Evolutionary conservation across 2,888 invertebrate species (phyloP), one percentile per base, ranked within the genome.

Genomic region (Balanococcus diminutus): DNA sequence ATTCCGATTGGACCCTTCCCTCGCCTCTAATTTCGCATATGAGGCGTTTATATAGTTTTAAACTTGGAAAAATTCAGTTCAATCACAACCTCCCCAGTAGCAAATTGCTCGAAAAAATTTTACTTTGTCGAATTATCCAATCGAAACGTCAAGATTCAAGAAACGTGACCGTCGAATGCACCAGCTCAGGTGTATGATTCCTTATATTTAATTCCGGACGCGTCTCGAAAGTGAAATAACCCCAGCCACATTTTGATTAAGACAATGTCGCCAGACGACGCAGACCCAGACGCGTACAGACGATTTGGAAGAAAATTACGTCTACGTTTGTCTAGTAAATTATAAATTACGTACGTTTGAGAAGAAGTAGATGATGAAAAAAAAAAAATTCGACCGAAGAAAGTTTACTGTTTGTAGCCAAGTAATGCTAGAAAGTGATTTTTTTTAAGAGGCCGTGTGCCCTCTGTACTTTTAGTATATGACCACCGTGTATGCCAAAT

Each of bases 401-500:
- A 56, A 56, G 19, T 56, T n/a, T 11, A 11, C 1, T 42, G 42
- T 42, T 22, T 22, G 46, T 16, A 56, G 56, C 56, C 56, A 56
- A 56, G 56, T 56, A 42, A 42, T 42, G 42, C 42, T 42, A 42
- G 42, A 42, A 42, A 42, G 42, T 42, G 42, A 42, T 56, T 56
- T 56, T 56, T 46, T 56, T 22, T 56, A 22, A n/a, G 42, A 42
- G 42, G 14, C 42, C 11, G 42, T 8, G 56, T 22, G 56, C 19
- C 56, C 56, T 56, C 19, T 22, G 56, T 22, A 56, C 19, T 19
- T 22, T 1, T 22, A 22, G 56, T 56, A 56, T 6, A 56, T 22
- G 56, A 56, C 56, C 56, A 56, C 56, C 56, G 56, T 56, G 19
- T 56, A 56, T 56, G 56, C 56, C 56, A 56, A 56, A 56, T 56